Conservation (phyloP, 2,888 invertebrate species). For the Pheosia tremula region DNA sequence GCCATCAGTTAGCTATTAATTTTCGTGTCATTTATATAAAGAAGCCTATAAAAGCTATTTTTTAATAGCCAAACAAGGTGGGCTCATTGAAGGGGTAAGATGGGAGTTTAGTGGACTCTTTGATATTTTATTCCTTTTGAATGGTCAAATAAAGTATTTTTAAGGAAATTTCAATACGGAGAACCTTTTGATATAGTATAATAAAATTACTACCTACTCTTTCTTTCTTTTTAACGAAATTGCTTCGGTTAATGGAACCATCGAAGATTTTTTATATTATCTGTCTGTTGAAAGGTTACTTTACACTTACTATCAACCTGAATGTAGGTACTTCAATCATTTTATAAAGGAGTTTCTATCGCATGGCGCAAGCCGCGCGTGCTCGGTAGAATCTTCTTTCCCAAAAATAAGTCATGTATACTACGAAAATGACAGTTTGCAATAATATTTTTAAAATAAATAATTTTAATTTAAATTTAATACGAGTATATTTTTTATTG, state of each 20-base stretch:
- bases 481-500: no score
- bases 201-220: slow-evolving; percentile 29
- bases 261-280: slow-evolving; percentile 21
- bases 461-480: no score
- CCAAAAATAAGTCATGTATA: no score
- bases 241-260: slow-evolving; percentile 19
- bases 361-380: background rate
- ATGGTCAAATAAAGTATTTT: slow-evolving; percentile 27
- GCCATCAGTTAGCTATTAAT: background rate
- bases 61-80: slow-evolving; percentile 24
- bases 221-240: slow-evolving; percentile 24
- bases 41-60: slow-evolving; percentile 16
- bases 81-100: slow-evolving; percentile 23
- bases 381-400: no score
- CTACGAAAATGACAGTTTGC: no score
- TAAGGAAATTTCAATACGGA: slow-evolving; percentile 14
- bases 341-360: background rate
- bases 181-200: slow-evolving; percentile 31
- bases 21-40: slow-evolving; percentile 11
- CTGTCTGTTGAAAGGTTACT: slow-evolving; percentile 6
- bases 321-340: no score
- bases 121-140: slow-evolving; percentile 35
- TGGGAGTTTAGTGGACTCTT: slow-evolving; percentile 28
- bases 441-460: no score
- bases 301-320: background rate